phyloP scores from a whole-genome alignment of 2,797 vertebrate species.

The Serranus cabrilla region DNA sequence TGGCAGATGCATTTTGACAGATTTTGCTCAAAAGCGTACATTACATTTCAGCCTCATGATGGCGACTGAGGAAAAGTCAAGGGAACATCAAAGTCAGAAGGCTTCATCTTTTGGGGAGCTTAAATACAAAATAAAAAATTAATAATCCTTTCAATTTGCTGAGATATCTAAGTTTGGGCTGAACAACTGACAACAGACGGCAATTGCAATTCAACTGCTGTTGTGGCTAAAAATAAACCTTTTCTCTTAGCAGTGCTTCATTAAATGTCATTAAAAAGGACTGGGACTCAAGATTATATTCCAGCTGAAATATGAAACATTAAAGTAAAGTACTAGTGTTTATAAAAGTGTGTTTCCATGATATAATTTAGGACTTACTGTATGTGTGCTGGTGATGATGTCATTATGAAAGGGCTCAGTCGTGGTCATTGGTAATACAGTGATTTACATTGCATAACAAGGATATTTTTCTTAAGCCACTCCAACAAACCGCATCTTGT shows the following conservation, averaged over 20 bases:
- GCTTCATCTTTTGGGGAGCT: neutral
- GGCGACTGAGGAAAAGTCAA: neutral
- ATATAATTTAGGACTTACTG: neutral
- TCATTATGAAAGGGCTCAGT: neutral
- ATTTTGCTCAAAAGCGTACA: neutral
- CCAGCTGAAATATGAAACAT: neutral
- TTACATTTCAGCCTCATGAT: neutral
- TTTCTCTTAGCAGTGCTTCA: neutral
- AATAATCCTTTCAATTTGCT: neutral
- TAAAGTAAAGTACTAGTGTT: neutral
- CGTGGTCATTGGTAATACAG: neutral
- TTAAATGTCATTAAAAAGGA: too few relatives aligned
- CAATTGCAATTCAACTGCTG: neutral
- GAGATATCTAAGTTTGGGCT: neutral
- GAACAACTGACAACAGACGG: slow-evolving; percentile 1
- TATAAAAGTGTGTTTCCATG: too few relatives aligned
- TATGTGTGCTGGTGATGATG: neutral
- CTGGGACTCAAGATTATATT: neutral
- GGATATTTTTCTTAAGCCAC: neutral
- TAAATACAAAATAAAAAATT: neutral
- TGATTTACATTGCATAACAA: neutral
- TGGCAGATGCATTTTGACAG: neutral
- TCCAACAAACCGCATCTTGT: neutral
- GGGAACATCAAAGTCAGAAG: neutral
- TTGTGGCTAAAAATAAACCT: slow-evolving; percentile 2